Percentiles rank a stretch among this genome's conserved stretches.
Evolutionary conservation across 2,113 vertebrate genomes (phyloP).

Genomic region (Danionella cerebrum): DNA sequence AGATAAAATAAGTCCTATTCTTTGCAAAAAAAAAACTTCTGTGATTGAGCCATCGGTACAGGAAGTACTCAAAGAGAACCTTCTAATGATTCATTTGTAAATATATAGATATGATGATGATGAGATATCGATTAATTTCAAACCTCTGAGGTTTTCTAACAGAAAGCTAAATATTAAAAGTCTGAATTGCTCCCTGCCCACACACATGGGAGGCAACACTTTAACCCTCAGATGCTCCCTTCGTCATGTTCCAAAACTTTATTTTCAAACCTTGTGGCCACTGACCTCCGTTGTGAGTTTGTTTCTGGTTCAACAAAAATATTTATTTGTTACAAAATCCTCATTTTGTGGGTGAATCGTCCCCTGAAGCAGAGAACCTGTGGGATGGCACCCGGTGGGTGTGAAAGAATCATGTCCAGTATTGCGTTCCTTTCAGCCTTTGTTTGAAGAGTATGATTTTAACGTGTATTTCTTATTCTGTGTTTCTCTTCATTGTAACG

Average conservation of each 20-base stretch:
- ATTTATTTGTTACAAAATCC: too few species aligned
- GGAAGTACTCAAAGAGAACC: background rate
- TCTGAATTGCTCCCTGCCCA: conserved; percentile 1
- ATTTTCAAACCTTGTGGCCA: too few species aligned
- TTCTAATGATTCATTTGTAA: background rate
- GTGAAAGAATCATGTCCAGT: conserved; percentile 15
- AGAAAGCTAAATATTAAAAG: background rate
- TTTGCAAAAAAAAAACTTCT: background rate
- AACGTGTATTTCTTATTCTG: background rate
- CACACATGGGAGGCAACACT: conserved; percentile 25
- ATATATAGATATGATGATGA: conserved; percentile 11
- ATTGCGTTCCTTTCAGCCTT: conserved; percentile 14
- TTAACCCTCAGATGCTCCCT: too few species aligned
- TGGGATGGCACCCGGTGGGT: conserved; percentile 2
- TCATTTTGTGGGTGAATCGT: too few species aligned
- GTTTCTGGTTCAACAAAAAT: too few species aligned
- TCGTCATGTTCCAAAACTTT: too few species aligned
- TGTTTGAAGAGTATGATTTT: background rate
- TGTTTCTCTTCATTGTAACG: background rate
- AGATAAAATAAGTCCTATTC: background rate
- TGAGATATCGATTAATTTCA: background rate
- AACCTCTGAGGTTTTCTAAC: background rate
- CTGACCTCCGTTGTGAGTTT: too few species aligned
- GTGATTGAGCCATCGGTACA: background rate
- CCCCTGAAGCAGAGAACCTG: too few species aligned